These are phyloP conservation scores for Siphamia tubifer DNA, from an alignment of 2,113 vertebrate species.

Conservation along the genomic window DNA sequence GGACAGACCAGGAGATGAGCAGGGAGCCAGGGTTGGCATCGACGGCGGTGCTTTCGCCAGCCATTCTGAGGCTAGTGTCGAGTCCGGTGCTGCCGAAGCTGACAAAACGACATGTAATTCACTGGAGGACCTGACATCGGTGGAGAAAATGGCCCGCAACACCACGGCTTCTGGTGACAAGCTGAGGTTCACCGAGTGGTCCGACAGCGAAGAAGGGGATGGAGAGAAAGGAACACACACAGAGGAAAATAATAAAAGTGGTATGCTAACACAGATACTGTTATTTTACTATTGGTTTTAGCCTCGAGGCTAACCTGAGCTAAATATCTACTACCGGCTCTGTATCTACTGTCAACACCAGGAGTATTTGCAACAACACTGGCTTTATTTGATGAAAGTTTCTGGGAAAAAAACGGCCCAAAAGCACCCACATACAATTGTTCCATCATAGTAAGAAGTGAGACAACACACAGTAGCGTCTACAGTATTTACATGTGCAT, in stretches of 20 bases:
- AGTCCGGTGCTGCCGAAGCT: conserved; percentile 47
- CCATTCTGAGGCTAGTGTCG: conserved; percentile 52
- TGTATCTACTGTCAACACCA: background rate
- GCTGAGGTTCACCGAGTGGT: conserved; percentile 49
- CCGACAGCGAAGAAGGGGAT: conserved; percentile 52
- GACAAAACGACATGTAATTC: conserved; percentile 49
- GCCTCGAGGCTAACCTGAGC: conserved; percentile 25
- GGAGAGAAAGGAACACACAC: background rate
- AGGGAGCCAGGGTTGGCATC: background rate
- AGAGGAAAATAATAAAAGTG: conserved; percentile 33
- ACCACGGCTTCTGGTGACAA: conserved; percentile 23
- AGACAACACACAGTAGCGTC: too few relatives aligned
- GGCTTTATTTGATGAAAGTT: too few relatives aligned
- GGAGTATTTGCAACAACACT: too few relatives aligned
- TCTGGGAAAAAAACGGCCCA: too few relatives aligned
- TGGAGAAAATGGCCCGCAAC: conserved; percentile 39
- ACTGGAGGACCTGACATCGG: conserved; percentile 29
- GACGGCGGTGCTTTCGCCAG: conserved; percentile 34
- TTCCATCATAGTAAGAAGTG: too few relatives aligned
- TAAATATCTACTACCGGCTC: background rate
- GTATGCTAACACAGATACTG: conserved; percentile 56
- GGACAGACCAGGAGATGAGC: background rate
- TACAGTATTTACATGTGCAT: too few relatives aligned
- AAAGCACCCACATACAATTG: too few relatives aligned
- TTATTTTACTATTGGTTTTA: conserved; percentile 47